Evolutionary conservation across 2,113 vertebrate genomes (phyloP), one percentile per base, ranked within the genome.

Genomic region (Phyllostomus discolor): DNA sequence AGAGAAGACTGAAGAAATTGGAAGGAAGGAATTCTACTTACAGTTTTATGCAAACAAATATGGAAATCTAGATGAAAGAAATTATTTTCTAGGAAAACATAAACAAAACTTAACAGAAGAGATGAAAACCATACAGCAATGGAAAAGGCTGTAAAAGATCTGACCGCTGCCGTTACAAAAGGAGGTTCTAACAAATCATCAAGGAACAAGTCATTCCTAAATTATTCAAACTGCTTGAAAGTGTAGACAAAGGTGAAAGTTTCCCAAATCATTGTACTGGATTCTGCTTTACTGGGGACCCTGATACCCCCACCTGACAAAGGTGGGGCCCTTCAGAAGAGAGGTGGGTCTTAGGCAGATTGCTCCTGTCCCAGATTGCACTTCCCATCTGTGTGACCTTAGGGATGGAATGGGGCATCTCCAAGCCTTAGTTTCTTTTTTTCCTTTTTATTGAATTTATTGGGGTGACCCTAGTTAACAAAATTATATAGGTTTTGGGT

Each of bases 51-150:
- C 16, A 86, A 69, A 48, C 16, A 90, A 76, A 67, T 46, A 59
- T 85, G 62, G 41, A 96, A 92, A 88, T 82, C 28, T 76, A 64
- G 35, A 72, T 64, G 70, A 85, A 94, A 90, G 16, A 26, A 83
- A 50, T 52, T 15, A 67, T 67, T 96, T 93, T 79, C 64, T 89
- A 83, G 31, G 78, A 89, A 91, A 91, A 90, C n/a, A 35, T 28
- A 64, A 94, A 28, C 4, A 59, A 76, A 62, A 54, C 10, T 66
- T 67, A 62, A 33, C 33, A 31, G 22, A 75, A 89, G 48, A 52
- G 17, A 43, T 43, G 33, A 88, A 92, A 91, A 85, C 7, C 67
- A 64, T 17, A 59, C 16, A 38, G 33, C 69, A 67, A 72, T 5
- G 31, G 64, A 59, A 64, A 82, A 54, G 2, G 7, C 11, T 41